phyloP scores from a whole-genome alignment of 2,888 invertebrate species.

The Margaritifera margaritifera region DNA sequence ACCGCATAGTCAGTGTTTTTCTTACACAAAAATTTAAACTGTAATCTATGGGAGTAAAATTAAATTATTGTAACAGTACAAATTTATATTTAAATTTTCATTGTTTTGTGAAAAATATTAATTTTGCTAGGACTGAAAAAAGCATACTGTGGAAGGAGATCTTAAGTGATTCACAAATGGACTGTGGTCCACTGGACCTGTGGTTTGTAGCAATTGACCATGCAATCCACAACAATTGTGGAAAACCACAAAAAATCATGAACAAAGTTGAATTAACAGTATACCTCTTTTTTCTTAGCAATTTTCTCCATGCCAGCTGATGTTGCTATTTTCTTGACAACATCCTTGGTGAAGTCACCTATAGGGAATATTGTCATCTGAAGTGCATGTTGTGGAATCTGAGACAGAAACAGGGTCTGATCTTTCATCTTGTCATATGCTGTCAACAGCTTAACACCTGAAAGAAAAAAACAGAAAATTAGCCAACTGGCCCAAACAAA shows the following conservation, averaged over 20 bases:
- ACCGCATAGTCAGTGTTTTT: too few species aligned
- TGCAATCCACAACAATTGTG: neutral
- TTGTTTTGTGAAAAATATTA: too few species aligned
- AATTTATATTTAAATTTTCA: too few species aligned
- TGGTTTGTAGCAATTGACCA: too few species aligned
- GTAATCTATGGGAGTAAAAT: too few species aligned
- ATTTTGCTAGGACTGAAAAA: too few species aligned
- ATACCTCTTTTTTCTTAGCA: constrained; percentile 69
- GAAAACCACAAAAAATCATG: neutral
- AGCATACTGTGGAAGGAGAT: too few species aligned
- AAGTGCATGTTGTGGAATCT: constrained; percentile 85
- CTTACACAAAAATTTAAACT: too few species aligned
- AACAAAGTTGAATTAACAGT: neutral
- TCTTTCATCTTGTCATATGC: constrained; percentile 88
- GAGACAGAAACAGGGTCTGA: constrained; percentile 95
- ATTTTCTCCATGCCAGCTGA: constrained; percentile 76
- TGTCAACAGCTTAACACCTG: constrained; percentile 82
- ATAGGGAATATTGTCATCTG: constrained; percentile 92
- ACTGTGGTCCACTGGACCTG: too few species aligned
- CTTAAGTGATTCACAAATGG: too few species aligned
- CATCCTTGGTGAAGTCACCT: constrained; percentile 82
- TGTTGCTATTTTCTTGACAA: constrained; percentile 86
- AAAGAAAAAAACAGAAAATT: constrained; percentile 29
- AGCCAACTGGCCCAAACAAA: too few species aligned
- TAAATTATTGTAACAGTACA: too few species aligned